phyloP scores from a whole-genome alignment of 92 coral and sea anemone species.

The Isaurus tuberculatus region DNA sequence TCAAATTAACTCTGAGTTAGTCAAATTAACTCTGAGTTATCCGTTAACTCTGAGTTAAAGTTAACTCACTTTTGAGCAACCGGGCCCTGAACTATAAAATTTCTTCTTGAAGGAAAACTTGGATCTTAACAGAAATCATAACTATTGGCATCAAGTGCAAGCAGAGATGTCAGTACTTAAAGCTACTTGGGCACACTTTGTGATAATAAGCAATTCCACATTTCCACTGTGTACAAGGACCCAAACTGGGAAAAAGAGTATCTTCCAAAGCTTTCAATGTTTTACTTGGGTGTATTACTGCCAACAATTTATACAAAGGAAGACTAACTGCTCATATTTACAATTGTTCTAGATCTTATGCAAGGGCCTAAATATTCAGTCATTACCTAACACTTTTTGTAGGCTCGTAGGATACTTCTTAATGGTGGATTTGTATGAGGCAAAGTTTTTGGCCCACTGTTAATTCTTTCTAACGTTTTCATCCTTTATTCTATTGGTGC shows the following conservation, averaged over 20 bases:
- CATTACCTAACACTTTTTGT: slow-evolving; percentile 14
- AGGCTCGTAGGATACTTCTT: slow-evolving; percentile 1
- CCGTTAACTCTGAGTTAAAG: neutral
- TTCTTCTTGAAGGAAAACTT: slow-evolving; percentile 21
- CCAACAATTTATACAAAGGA: slow-evolving; percentile 44
- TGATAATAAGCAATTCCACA: slow-evolving; percentile 40
- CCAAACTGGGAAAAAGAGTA: slow-evolving; percentile 2
- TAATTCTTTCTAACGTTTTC: slow-evolving; percentile 13
- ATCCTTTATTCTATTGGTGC: slow-evolving; percentile 7
- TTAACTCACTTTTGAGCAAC: neutral
- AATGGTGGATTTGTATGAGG: slow-evolving; percentile 20
- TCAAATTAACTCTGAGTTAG: neutral
- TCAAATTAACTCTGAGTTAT: neutral
- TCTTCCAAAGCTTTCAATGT: slow-evolving; percentile 31
- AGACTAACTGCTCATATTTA: slow-evolving; percentile 18
- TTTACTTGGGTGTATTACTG: slow-evolving; percentile 49
- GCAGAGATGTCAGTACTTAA: slow-evolving; percentile 45
- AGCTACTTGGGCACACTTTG: slow-evolving; percentile 52
- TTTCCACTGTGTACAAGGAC: slow-evolving; percentile 29
- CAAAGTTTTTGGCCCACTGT: slow-evolving; percentile 13
- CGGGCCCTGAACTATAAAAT: neutral
- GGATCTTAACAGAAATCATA: slow-evolving; percentile 29
- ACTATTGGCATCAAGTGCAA: slow-evolving; percentile 46
- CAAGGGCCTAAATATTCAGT: slow-evolving; percentile 2
- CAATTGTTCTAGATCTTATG: neutral